A percentile compares a stretch with the other conserved stretches of the same genome.
Conservation (phyloP, 1,140 invertebrate species). For the Chironomus striatipennis region DNA sequence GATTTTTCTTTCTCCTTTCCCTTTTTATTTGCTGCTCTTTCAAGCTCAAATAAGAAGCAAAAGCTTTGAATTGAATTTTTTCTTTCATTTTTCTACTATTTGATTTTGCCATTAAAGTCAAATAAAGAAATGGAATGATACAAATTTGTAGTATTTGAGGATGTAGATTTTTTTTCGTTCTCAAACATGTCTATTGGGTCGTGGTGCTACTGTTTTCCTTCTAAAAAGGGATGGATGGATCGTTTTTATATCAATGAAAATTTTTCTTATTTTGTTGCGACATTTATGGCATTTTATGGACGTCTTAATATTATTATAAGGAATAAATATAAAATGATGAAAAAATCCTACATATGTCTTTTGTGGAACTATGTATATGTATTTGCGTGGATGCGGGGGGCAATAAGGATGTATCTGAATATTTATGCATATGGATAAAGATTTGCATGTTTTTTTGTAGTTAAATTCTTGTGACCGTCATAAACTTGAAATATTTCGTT, state of each 20-base stretch:
- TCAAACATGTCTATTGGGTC: neutral
- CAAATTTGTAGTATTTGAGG: neutral
- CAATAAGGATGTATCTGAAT: too few relatives aligned
- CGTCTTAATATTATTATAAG: too few relatives aligned
- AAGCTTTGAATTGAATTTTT: too few relatives aligned
- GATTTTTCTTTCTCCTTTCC: neutral
- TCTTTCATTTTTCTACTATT: neutral
- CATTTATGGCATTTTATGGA: neutral
- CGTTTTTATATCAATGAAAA: neutral
- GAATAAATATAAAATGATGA: too few relatives aligned
- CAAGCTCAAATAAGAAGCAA: too few relatives aligned
- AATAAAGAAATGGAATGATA: neutral
- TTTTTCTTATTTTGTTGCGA: neutral
- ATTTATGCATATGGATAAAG: too few relatives aligned
- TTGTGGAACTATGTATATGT: too few relatives aligned
- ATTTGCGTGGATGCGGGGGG: too few relatives aligned
- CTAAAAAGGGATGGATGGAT: neutral
- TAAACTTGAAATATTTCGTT: too few relatives aligned
- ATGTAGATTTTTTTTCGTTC: neutral
- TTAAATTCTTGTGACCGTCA: too few relatives aligned
- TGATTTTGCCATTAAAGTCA: slow-evolving; percentile 5
- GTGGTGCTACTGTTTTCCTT: neutral
- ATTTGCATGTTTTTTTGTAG: too few relatives aligned
- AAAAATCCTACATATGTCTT: too few relatives aligned
- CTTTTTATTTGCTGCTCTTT: neutral